Conservation (phyloP, 2,888 invertebrate genomes). For the Mystacides longicornis region DNA sequence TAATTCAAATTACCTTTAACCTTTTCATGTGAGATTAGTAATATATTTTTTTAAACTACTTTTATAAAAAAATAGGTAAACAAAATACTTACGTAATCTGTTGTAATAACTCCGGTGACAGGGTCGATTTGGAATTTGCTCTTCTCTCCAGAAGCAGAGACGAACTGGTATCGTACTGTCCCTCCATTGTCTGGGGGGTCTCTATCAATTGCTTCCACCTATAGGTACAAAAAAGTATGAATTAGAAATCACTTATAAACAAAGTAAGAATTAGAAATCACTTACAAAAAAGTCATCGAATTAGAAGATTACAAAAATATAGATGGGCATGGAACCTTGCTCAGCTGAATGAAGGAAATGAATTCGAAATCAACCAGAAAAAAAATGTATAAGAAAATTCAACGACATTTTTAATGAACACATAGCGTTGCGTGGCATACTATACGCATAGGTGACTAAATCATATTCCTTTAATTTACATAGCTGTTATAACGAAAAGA, state of each 20-base stretch:
- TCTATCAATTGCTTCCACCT: constrained; percentile 65
- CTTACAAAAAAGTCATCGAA: background rate
- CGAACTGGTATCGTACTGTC: constrained; percentile 76
- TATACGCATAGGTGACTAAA: no score
- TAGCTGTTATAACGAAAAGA: no score
- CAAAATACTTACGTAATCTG: constrained; percentile 51
- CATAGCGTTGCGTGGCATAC: no score
- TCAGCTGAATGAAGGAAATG: no score
- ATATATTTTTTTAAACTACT: no score
- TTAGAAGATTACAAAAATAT: background rate
- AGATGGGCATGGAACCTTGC: no score
- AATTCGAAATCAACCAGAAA: no score
- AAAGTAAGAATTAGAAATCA: background rate
- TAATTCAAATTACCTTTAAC: no score
- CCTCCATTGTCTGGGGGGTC: constrained; percentile 72
- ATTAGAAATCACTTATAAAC: background rate
- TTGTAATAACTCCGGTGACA: constrained; percentile 67
- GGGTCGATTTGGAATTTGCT: constrained; percentile 74
- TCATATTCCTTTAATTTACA: no score
- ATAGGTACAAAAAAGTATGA: constrained; percentile 10
- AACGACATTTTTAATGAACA: no score
- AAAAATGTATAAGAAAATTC: no score
- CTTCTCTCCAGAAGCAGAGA: constrained; percentile 65
- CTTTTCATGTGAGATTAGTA: no score
- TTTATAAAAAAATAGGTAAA: background rate